phyloP scores from a whole-genome alignment of 2,888 invertebrate genomes.

The Merodon equestris region DNA sequence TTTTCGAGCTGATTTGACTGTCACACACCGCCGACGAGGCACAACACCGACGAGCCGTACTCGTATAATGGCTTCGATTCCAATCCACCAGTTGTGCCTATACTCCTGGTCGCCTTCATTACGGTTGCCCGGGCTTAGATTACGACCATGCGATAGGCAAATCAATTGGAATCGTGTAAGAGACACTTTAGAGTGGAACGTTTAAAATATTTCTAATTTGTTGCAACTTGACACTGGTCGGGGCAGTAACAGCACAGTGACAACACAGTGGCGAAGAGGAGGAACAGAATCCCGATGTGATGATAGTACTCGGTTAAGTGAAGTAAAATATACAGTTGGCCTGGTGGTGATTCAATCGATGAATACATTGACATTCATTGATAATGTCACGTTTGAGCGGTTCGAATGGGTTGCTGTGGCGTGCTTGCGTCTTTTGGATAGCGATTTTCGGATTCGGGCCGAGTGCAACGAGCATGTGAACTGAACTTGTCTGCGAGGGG shows the following conservation, averaged over 20 bases:
- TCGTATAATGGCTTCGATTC: conserved; percentile 41
- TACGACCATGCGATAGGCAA: conserved; percentile 61
- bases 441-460: background rate
- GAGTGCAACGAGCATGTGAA: conserved; percentile 55
- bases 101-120: conserved; percentile 62
- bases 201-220: conserved; percentile 69
- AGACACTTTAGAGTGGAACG: conserved; percentile 69
- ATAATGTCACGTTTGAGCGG: conserved; percentile 65
- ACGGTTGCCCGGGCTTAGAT: conserved; percentile 60
- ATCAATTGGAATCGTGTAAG: conserved; percentile 69
- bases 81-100: background rate
- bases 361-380: conserved; percentile 68
- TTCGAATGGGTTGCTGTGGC: conserved; percentile 18
- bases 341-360: conserved; percentile 63
- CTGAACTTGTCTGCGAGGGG: conserved; percentile 45
- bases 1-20: conserved; percentile 66
- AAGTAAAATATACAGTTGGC: conserved; percentile 52
- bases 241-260: background rate
- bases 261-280: conserved; percentile 17
- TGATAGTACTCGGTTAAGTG: conserved; percentile 32
- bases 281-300: conserved; percentile 18
- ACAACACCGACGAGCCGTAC: conserved; percentile 17
- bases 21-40: conserved; percentile 50
- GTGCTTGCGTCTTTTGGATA: background rate
- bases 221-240: conserved; percentile 64